phyloP scores from a whole-genome alignment of 2,113 vertebrate species.

The Bostrychus sinensis region DNA sequence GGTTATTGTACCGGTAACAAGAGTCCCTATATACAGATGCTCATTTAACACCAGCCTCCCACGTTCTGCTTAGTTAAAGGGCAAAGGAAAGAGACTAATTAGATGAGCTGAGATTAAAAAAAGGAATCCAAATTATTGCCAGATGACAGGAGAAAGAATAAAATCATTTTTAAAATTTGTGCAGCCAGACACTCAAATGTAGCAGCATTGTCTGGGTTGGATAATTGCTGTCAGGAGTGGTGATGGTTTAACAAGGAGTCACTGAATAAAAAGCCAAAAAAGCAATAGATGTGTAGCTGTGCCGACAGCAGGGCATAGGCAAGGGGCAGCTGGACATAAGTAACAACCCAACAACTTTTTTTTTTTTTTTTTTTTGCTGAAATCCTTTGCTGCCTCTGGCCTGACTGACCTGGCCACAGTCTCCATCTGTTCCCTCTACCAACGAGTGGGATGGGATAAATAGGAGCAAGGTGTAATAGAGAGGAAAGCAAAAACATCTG shows the following conservation, averaged over 20 bases:
- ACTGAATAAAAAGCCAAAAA: neutral
- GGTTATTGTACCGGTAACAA: constrained; percentile 54
- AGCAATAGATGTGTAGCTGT: neutral
- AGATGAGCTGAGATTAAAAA: constrained; percentile 19
- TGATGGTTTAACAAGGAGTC: constrained; percentile 30
- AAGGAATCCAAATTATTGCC: constrained; percentile 34
- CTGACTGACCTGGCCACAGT: constrained; percentile 56
- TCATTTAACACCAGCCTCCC: constrained; percentile 25
- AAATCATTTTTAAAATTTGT: constrained; percentile 21
- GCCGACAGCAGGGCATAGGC: constrained; percentile 28
- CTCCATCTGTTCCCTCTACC: constrained; percentile 72
- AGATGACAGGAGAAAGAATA: constrained; percentile 38
- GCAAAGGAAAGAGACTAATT: constrained; percentile 45
- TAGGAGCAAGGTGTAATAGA: constrained; percentile 29
- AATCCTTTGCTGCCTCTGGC: constrained; percentile 66
- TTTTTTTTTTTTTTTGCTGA: constrained; percentile 34
- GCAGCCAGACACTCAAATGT: constrained; percentile 35
- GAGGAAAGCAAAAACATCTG: constrained; percentile 17
- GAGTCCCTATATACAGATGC: constrained; percentile 61
- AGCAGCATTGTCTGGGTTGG: constrained; percentile 31
- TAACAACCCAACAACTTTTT: constrained; percentile 52
- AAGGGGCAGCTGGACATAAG: constrained; percentile 57
- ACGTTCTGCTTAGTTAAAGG: constrained; percentile 39
- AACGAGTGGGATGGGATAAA: constrained; percentile 63
- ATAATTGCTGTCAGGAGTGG: constrained; percentile 48